Base-by-base conservation (phyloP, 2,888 invertebrate genomes). In the Gonocerus acuteangulatus region DNA sequence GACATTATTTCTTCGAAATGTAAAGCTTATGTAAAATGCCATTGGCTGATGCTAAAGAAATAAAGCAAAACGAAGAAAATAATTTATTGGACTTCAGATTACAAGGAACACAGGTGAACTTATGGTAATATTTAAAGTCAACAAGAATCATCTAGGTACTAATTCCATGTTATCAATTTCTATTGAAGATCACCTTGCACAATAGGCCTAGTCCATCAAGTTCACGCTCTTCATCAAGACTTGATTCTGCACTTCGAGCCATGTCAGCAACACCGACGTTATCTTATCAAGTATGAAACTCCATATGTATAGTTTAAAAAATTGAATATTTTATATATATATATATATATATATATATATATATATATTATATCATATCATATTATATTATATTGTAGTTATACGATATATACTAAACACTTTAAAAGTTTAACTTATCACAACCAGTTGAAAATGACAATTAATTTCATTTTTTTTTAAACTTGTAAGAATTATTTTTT, bases 221-320 rank as follows among this genome's bases (percentile, higher is more conserved):
- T 39, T 62, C 64, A 13, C 49, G 62, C 13, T 60, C 66, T 42
- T 19, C 49, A 48, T 66, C 66, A 45, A 62, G 65, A 49, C 42
- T 62, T 16, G 65, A 63, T 32, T 48, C 51, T 15, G 23, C 48
- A 18, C 60, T 52, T n/a, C 64, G 69, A 54, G 69, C 70, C 34
- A 69, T 69, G 69, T 70, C 70, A 32, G 70, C 70, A 34, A 66
- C 69, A 16, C 69, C 70, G 15, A 62, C 68, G 3, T 48, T 68
- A 7, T 59, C 63, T 34, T 67, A 67, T 49, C 67, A 69, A 60
- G 69, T 69, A 59, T 58, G 9, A 21, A n/a, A n/a, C n/a, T n/a
- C n/a, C n/a, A n/a, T n/a, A n/a, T n/a, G n/a, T n/a, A 19, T 34
- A 15, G 2, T 32, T 34, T 34, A n/a, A 23, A n/a, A 2, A 56